phyloP scores from a whole-genome alignment of 2,113 vertebrate species.

The Crocuta crocuta region DNA sequence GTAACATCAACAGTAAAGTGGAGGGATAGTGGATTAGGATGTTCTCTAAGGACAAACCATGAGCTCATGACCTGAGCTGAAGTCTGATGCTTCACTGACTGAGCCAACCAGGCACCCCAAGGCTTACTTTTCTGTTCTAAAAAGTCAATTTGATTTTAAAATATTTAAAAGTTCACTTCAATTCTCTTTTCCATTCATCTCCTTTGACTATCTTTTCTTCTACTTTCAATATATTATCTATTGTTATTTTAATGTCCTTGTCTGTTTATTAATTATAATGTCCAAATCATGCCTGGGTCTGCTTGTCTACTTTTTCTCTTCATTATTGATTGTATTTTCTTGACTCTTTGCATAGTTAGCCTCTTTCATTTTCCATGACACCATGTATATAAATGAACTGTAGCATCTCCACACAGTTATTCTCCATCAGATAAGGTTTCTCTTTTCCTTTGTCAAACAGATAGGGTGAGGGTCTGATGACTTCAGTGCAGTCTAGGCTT shows the following conservation, averaged over 20 bases:
- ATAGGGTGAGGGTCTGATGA: background rate
- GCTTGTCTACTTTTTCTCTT: background rate
- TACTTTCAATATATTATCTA: background rate
- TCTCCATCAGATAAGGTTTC: background rate
- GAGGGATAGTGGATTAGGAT: background rate
- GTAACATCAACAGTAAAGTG: background rate
- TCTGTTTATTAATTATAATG: background rate
- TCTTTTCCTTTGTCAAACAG: background rate
- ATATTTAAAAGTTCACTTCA: background rate
- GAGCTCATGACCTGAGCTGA: background rate
- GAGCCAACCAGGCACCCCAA: background rate
- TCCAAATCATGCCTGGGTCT: background rate
- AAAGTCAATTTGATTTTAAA: background rate
- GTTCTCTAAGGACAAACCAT: background rate
- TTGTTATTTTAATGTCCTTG: background rate
- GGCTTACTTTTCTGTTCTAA: background rate
- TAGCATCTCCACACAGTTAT: background rate
- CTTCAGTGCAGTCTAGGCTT: background rate
- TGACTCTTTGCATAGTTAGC: background rate
- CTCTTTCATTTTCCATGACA: background rate
- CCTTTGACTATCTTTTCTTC: background rate
- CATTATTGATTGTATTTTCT: conserved; percentile 24
- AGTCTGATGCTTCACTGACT: background rate
- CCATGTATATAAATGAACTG: background rate
- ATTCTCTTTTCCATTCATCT: background rate